Base-by-base conservation (phyloP, 2,113 vertebrate species). In the Chrysemys picta region DNA sequence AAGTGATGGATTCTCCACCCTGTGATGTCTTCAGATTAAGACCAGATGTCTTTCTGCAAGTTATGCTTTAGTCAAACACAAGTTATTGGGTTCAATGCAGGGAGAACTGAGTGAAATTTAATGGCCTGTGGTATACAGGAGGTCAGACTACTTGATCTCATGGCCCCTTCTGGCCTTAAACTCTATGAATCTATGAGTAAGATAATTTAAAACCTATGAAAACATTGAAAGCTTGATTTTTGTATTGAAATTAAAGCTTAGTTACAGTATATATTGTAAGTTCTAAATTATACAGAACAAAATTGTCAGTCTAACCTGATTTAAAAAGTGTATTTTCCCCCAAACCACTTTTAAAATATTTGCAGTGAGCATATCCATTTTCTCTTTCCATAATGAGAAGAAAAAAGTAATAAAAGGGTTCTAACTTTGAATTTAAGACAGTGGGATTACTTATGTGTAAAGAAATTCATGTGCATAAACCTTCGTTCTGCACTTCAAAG, bases 171-270 rank as follows among this genome's bases (percentile, higher is more conserved):
- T 88, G 9, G 13, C 31, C 93, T 93, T 94, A 86, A 22, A 49
- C 29, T 49, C 49, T 35, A 2, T 25, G 21, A 10, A 16, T 79
- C 79, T 93, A 22, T 93, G 93, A 88, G 53, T 57, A 54, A 62
- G 35, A 5, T 81, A 85, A 79, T 0, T 2, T 88, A 57, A 95
- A 93, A 95, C 94, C 93, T 84, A 95, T 54, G 76, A 89, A 80
- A 93, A 91, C 80, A 87, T 90, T 87, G 93, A 94, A 80, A 35
- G 59, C 96, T 97, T 97, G 97, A 96, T 96, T 96, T 97, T 59
- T 59, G 27, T 96, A 78, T 69, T 95, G 83, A 97, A 92, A 83
- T 53, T 82, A 22, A 38, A 65, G 52, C 81, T 72, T 96, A 94
- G 84, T 95, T 94, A 92, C 49, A 45, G 49, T 84, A 42, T 80